These are phyloP conservation scores for Pygocentrus nattereri DNA, from an alignment of 2,797 vertebrate species.

Conservation along the genomic window DNA sequence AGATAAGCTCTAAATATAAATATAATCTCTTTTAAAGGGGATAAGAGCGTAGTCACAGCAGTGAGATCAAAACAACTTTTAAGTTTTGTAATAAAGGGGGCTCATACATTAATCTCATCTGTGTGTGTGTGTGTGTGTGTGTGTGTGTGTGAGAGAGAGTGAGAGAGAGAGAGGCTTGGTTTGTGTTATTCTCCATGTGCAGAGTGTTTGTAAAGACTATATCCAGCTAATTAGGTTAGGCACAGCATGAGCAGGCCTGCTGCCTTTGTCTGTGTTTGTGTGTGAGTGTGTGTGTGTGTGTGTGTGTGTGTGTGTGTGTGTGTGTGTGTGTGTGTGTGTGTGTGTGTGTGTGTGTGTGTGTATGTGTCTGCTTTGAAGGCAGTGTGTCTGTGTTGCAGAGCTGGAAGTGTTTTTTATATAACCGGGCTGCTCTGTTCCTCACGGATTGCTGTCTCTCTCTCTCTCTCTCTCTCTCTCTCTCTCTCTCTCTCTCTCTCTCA, in stretches of 20 bases:
- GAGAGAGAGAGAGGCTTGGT: slow-evolving; percentile 15
- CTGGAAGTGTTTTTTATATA: slow-evolving; percentile 51
- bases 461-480: background rate
- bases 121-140: slow-evolving; percentile 61
- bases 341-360: slow-evolving; percentile 46
- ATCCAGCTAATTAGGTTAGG: slow-evolving; percentile 81
- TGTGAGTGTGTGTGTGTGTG: slow-evolving; percentile 44
- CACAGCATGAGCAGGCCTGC: slow-evolving; percentile 68
- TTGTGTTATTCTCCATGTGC: slow-evolving; percentile 49
- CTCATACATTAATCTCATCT: slow-evolving; percentile 41
- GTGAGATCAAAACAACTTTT: slow-evolving; percentile 51
- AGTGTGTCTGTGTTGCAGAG: slow-evolving; percentile 44
- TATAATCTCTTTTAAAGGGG: slow-evolving; percentile 72
- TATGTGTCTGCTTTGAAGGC: slow-evolving; percentile 48
- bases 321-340: slow-evolving; percentile 37
- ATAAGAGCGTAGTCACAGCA: slow-evolving; percentile 60
- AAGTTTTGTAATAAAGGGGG: slow-evolving; percentile 42
- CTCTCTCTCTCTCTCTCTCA: slow-evolving; percentile 7
- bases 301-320: slow-evolving; percentile 31
- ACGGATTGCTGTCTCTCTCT: slow-evolving; percentile 36
- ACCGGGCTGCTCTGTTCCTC: slow-evolving; percentile 46
- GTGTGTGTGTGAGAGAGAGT: slow-evolving; percentile 63
- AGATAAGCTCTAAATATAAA: slow-evolving; percentile 62
- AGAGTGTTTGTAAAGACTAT: slow-evolving; percentile 73
- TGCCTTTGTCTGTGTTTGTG: slow-evolving; percentile 38